These are phyloP conservation scores for Drosophila quinaria DNA, from an alignment of 2,888 invertebrate species.

Conservation along the genomic window DNA sequence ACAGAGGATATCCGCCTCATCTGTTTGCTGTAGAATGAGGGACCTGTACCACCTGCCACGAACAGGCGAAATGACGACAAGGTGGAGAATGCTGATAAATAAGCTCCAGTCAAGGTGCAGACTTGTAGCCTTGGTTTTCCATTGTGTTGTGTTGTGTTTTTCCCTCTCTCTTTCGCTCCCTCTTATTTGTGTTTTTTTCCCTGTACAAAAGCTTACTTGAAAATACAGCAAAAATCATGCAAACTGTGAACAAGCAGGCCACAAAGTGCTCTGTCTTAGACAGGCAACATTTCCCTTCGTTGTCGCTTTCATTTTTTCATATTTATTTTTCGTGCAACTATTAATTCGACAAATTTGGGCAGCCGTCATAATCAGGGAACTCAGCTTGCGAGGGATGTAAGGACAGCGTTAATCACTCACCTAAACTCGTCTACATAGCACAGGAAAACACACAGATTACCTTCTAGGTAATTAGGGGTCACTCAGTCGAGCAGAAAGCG, in stretches of 20 bases:
- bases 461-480: constrained; percentile 43
- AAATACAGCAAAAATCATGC: constrained; percentile 20
- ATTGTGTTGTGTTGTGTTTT: constrained; percentile 7
- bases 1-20: constrained; percentile 3
- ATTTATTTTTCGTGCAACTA: constrained; percentile 18
- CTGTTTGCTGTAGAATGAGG: constrained; percentile 17
- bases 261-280: constrained; percentile 18
- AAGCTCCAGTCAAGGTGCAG: constrained; percentile 11
- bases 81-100: constrained; percentile 12
- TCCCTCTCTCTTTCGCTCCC: not conserved
- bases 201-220: constrained; percentile 13
- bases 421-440: constrained; percentile 3
- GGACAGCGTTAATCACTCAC: constrained; percentile 5
- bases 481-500: constrained; percentile 31
- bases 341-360: constrained; percentile 15
- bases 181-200: constrained; percentile 17
- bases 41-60: constrained; percentile 29
- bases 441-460: constrained; percentile 33
- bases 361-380: constrained; percentile 14
- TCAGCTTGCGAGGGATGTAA: constrained; percentile 12
- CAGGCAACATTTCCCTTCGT: constrained; percentile 9
- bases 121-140: constrained; percentile 2
- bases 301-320: constrained; percentile 9
- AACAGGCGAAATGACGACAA: constrained; percentile 13
- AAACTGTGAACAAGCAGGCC: constrained; percentile 21